Base-by-base conservation (phyloP, 2,797 vertebrate genomes). In the Helarctos malayanus region DNA sequence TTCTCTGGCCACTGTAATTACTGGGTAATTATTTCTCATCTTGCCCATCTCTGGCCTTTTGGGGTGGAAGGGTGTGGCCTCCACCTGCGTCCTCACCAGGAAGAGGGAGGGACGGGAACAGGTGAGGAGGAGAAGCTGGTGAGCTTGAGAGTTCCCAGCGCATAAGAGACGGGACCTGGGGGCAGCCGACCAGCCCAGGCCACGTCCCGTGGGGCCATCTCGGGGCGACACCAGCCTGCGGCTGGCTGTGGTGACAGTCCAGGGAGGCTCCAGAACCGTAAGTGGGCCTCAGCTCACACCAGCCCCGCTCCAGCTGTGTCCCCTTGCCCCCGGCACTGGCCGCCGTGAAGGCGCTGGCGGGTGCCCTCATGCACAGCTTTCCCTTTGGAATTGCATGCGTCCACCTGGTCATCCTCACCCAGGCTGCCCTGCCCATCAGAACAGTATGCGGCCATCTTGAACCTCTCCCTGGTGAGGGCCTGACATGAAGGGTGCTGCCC, bases 231-330 rank as follows among this genome's bases (percentile, higher is more conserved):
- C 47, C 23, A 5, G 15, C 68, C 38, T 23, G 85, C 6, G 7
- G 47, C 47, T 6, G 35, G 35, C 27, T n/a, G 16, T 45, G 13
- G 0, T 23, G 78, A 59, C 16, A 2, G 1, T 19, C 3, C 29
- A 27, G 29, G 61, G 49, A 27, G 16, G 73, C 49, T 29, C 65
- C 16, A 19, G 87, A 38, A 5, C 41, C 45, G 13, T 27, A 5
- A 11, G 29, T 2, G 11, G 13, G 23, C 16, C 78, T 63, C 25
- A 47, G 61, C 35, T 8, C 45, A 2, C 16, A 1, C 6, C 1
- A 16, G 12, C 23, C 25, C 0, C 0, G 4, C n/a, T 18, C 56
- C 1, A 0, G 65, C 54, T 47, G 16, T 4, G 21, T 14, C 3
- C 16, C 32, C 49, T 38, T 32, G 14, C 29, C 7, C 61, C 32